Base-by-base conservation (phyloP, 2,888 invertebrate genomes). In the Nebria brevicollis region DNA sequence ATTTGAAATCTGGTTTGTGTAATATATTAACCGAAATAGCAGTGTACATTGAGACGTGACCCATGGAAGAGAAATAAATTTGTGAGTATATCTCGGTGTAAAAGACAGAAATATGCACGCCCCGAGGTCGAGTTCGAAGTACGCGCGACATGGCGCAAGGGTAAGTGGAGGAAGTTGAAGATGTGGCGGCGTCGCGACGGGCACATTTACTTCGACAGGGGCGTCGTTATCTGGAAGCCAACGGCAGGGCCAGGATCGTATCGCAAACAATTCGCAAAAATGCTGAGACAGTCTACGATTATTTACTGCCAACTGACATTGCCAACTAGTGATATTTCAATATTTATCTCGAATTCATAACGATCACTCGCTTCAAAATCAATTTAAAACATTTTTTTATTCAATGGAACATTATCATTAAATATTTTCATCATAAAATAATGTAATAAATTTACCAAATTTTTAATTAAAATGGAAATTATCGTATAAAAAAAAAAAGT, bases 201-300 rank as follows among this genome's bases (percentile, higher is more conserved):
- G n/a, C 70, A 77, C 77, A 77, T 77, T 77, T 77, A 68, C 77
- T 77, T 77, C 74, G 79, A 79, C 79, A 66, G 70, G 64, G 70
- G 72, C 80, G 80, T 80, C 80, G 80, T 80, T 80, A 80, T 80
- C 80, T 75, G 75, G 73, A 73, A 72, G 72, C 78, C 80, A 74
- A 75, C 72, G 80, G 72, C 78, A n/a, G 72, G 41, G 72, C 78
- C 78, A 70, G 78, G 80, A 80, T 80, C 79, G 74, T 79, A 79
- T 79, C 80, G 80, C 80, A 80, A 80, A 80, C 80, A 80, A 80
- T 80, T 80, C 80, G 65, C 75, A 80, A 80, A 80, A 80, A 80
- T 80, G 80, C 80, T 80, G 80, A 80, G 70, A 75, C 80, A 66
- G 80, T 80, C 75, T 70, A 75, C 80, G 80, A 80, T 80, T 75